Conservation (phyloP, 2,797 vertebrate species). For the Pogonophryne albipinna region DNA sequence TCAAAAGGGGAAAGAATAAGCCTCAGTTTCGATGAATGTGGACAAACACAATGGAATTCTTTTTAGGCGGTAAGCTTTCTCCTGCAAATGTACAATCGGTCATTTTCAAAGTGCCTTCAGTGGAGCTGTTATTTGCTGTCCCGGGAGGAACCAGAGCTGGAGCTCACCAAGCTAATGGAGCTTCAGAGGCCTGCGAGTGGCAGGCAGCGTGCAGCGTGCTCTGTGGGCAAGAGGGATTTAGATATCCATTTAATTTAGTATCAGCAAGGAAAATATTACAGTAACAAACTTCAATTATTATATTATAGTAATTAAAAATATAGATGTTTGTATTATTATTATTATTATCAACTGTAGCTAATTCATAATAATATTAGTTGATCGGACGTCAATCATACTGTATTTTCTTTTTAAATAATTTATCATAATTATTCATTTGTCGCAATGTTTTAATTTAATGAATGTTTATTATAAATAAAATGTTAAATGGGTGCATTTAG, state of each 20-base stretch:
- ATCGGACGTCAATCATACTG: not conserved
- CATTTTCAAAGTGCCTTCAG: constrained; percentile 73
- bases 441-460: not conserved
- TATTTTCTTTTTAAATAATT: not conserved
- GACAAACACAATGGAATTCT: constrained; percentile 73
- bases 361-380: not conserved
- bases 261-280: constrained; percentile 27
- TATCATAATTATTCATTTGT: not conserved
- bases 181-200: constrained; percentile 75
- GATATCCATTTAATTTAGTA: constrained; percentile 59
- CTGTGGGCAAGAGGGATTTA: constrained; percentile 55
- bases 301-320: not conserved
- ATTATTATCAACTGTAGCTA: not conserved
- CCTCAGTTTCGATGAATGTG: constrained; percentile 69
- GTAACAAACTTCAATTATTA: not conserved
- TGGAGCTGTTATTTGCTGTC: constrained; percentile 64
- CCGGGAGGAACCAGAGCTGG: constrained; percentile 69
- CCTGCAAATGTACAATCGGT: constrained; percentile 66
- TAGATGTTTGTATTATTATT: not conserved
- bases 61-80: constrained; percentile 56
- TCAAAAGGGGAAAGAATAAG: constrained; percentile 62
- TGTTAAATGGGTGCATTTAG: fast-evolving
- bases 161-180: constrained; percentile 77
- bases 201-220: constrained; percentile 47
- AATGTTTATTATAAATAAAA: constrained; percentile 1